Evolutionary conservation across 2,113 vertebrate genomes (phyloP).

Genomic region (Gracilinanus agilis): DNA sequence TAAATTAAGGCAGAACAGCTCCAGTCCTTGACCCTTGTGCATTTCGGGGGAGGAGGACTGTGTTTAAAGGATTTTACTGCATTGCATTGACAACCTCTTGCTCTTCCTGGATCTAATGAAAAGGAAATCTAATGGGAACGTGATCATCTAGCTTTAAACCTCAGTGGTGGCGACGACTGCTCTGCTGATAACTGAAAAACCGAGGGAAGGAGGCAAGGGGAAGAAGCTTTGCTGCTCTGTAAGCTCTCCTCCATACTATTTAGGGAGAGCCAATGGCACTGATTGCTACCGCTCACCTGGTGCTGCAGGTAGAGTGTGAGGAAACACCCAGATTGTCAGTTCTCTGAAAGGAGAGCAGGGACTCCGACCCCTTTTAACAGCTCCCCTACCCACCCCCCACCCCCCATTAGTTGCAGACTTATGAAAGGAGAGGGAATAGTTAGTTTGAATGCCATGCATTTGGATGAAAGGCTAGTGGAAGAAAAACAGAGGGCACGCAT

Average conservation of each 20-base stretch:
- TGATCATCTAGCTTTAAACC: conserved; percentile 54
- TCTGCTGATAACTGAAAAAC: conserved; percentile 44
- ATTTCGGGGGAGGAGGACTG: conserved; percentile 44
- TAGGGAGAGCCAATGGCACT: conserved; percentile 4
- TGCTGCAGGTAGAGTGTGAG: conserved; percentile 69
- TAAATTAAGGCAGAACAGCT: conserved; percentile 53
- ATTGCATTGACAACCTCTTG: conserved; percentile 24
- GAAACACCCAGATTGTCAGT: conserved; percentile 39
- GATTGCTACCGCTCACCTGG: conserved; percentile 69
- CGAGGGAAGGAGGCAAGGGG: conserved; percentile 46
- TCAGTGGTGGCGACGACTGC: conserved; percentile 44
- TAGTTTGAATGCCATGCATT: background rate
- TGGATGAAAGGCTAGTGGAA: background rate
- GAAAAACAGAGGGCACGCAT: background rate
- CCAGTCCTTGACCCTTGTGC: conserved; percentile 75
- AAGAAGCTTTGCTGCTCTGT: conserved; percentile 12
- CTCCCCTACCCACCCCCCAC: conserved; percentile 51
- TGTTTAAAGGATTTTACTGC: conserved; percentile 59
- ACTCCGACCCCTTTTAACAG: conserved; percentile 37
- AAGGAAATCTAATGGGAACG: conserved; percentile 71
- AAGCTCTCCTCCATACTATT: background rate
- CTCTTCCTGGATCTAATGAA: conserved; percentile 64
- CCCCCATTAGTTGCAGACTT: conserved; percentile 12
- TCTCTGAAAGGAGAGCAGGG: background rate
- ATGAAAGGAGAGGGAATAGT: conserved; percentile 17